Conservation (phyloP, 2,888 invertebrate genomes). For the Aromia moschata region DNA sequence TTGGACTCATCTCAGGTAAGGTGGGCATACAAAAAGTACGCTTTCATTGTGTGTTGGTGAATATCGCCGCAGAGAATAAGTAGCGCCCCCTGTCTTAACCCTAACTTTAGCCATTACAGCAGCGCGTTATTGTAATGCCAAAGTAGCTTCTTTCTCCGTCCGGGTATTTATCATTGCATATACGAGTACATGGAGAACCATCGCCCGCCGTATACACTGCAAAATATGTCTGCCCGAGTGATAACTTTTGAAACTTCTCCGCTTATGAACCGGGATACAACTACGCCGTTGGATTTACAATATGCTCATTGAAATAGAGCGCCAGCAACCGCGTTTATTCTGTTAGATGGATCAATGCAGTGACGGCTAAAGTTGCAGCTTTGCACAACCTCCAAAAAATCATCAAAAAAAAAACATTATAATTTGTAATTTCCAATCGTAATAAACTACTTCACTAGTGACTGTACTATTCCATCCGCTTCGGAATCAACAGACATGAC, state of each 20-base stretch:
- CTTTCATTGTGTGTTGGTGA: slow-evolving; percentile 58
- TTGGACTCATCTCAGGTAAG: slow-evolving; percentile 55
- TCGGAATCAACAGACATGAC: too few relatives aligned
- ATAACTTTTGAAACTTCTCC: slow-evolving; percentile 35
- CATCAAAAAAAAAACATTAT: too few relatives aligned
- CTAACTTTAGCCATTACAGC: slow-evolving; percentile 61
- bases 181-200: slow-evolving; percentile 48
- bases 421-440: too few relatives aligned
- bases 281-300: slow-evolving; percentile 37
- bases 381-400: too few relatives aligned
- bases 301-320: slow-evolving; percentile 31
- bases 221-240: slow-evolving; percentile 35
- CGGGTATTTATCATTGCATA: slow-evolving; percentile 57
- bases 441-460: too few relatives aligned
- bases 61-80: slow-evolving; percentile 61
- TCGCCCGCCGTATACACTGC: slow-evolving; percentile 38
- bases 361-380: too few relatives aligned
- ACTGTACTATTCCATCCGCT: too few relatives aligned
- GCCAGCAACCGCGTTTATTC: neutral
- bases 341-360: neutral
- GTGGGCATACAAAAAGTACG: slow-evolving; percentile 57
- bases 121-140: slow-evolving; percentile 58
- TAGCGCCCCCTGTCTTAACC: slow-evolving; percentile 58
- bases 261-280: slow-evolving; percentile 38
- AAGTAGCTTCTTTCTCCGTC: slow-evolving; percentile 57